Evolutionary conservation across 2,888 invertebrate genomes (phyloP).

Genomic region (Augochlorella aurata): DNA sequence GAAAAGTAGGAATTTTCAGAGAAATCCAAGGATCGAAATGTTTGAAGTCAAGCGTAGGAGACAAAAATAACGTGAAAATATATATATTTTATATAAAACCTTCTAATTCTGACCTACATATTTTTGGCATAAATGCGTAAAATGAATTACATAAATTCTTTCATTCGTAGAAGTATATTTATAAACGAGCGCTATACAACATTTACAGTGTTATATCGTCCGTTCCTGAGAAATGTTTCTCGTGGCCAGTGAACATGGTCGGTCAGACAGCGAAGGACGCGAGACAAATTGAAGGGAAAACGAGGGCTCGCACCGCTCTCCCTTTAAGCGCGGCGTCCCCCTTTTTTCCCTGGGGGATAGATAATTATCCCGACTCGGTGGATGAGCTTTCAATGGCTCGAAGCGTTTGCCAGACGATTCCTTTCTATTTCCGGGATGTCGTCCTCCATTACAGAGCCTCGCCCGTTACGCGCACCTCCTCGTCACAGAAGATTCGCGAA

Average conservation of each 20-base stretch:
- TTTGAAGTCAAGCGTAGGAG: too few relatives aligned
- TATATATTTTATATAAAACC: too few relatives aligned
- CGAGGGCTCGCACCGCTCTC: neutral
- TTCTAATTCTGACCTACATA: too few relatives aligned
- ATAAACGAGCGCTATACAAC: too few relatives aligned
- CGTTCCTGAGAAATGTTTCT: neutral
- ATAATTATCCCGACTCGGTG: conserved; percentile 70
- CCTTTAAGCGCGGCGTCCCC: neutral
- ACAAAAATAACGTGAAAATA: too few relatives aligned
- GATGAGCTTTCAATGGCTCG: conserved; percentile 66
- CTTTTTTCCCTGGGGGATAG: conserved; percentile 44
- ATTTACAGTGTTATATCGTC: too few relatives aligned
- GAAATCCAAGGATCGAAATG: too few relatives aligned
- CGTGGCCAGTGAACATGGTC: neutral
- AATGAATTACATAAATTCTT: too few relatives aligned
- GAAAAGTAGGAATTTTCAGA: too few relatives aligned
- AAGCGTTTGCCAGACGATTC: conserved; percentile 75
- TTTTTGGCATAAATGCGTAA: too few relatives aligned
- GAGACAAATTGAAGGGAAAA: conserved; percentile 3
- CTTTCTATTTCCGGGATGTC: conserved; percentile 72
- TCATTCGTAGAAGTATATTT: too few relatives aligned
- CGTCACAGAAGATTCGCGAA: neutral
- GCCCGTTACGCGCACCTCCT: neutral
- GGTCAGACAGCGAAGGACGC: neutral
- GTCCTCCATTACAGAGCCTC: conserved; percentile 67